These are phyloP conservation scores for Mixornis gularis DNA, from an alignment of 2,113 vertebrate genomes.

Conservation along the genomic window DNA sequence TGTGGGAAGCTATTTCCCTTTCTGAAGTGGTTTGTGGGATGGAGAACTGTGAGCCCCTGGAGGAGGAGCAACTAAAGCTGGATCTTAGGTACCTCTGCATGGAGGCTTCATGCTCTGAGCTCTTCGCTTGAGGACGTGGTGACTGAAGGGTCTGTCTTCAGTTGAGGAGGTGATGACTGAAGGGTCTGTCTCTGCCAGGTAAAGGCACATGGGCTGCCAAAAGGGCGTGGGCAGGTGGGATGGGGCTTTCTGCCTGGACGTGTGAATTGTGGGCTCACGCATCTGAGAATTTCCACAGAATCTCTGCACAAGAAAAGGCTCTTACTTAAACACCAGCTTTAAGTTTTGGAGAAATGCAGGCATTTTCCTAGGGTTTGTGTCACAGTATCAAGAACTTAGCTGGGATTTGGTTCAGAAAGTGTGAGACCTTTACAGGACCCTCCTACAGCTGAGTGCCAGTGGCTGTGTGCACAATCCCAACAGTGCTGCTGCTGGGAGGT, in stretches of 20 bases:
- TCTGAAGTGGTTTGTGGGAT: not conserved
- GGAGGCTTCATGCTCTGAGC: not conserved
- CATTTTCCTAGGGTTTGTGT: not conserved
- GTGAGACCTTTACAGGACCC: not conserved
- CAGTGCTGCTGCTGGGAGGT: not conserved
- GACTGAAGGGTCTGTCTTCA: not conserved
- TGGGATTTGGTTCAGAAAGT: not conserved
- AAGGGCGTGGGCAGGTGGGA: not conserved
- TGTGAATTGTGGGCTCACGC: not conserved
- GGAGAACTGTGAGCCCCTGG: not conserved
- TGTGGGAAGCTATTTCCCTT: not conserved
- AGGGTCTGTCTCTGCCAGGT: not conserved
- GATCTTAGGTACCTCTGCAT: not conserved
- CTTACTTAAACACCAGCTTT: not conserved
- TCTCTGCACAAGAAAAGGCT: not conserved
- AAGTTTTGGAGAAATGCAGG: not conserved
- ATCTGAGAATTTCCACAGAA: not conserved
- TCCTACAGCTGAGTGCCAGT: not conserved
- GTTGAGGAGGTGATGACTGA: not conserved
- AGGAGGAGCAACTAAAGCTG: not conserved
- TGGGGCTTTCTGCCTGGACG: fast-evolving
- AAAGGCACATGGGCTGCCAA: not conserved
- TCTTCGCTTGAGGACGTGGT: not conserved
- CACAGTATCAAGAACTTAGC: not conserved
- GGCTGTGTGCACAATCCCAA: not conserved